Base-by-base conservation (phyloP, 1,140 invertebrate genomes). In the Tetraneura akinire region DNA sequence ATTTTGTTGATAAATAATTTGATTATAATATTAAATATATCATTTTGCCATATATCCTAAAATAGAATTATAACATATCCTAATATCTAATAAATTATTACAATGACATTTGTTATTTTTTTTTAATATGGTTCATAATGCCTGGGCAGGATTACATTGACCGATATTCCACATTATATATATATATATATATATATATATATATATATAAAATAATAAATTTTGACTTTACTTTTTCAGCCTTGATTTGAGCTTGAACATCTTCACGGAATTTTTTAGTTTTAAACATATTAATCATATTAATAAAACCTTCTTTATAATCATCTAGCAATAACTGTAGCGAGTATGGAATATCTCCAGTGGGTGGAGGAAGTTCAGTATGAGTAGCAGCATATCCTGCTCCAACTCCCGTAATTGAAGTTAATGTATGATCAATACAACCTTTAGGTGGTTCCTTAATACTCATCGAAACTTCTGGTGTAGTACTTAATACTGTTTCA, bases 391-490 rank as follows among this genome's bases (percentile, higher is more conserved):
- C 88, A 11, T 88, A 86, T 82, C 88, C 86, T n/a, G 86, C 84
- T 60, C 87, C 86, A 64, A 86, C 88, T 66, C 86, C 88, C 83
- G 87, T 87, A 49, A 94, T 85, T 21, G 91, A 90, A 13, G 93
- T 94, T 55, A 96, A 86, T 83, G 95, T 94, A 85, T 96, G 94
- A 85, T 95, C 94, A 57, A 96, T 92, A 83, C 93, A 95, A 57
- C 95, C 95, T 18, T 93, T 94, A 21, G 94, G 93, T 21, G 92
- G 92, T 82, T 90, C 85, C 83, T 92, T 92, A 83, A 92, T 91
- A 6, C 90, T 89, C 49, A 87, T 85, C 11, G 78, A 70, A 23
- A 68, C 88, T 86, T 91, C 89, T 16, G 89, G 89, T 9, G 90
- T 88, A 1, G 95, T 97, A 83, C 94, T 96, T 5, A 95, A 88